Percentiles rank a stretch among this genome's conserved stretches.
phyloP scores from a whole-genome alignment of 2,797 vertebrate species.

The Clarias pachynema region DNA sequence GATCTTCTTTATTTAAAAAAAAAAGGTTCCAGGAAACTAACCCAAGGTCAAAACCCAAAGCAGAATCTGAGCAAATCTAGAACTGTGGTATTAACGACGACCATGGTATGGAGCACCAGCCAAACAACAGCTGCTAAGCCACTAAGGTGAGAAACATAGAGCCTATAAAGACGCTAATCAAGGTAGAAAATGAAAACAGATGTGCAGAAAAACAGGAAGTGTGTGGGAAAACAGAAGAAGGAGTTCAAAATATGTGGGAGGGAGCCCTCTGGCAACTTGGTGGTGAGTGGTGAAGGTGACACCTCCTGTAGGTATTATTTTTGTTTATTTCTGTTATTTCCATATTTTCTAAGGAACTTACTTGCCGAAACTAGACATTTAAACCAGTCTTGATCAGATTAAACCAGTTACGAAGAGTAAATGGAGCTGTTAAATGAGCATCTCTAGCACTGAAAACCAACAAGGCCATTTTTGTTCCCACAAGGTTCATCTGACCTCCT shows the following conservation, averaged over 20 bases:
- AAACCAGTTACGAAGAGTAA: background rate
- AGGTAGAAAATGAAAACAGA: background rate
- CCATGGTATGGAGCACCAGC: background rate
- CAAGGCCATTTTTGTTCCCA: background rate
- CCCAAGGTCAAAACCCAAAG: background rate
- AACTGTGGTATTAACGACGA: background rate
- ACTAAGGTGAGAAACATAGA: background rate
- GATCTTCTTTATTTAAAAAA: background rate
- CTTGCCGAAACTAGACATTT: background rate
- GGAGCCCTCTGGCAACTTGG: background rate
- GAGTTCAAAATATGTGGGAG: background rate
- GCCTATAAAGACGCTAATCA: background rate
- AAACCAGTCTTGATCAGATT: background rate
- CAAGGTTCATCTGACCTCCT: background rate
- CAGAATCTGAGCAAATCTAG: background rate
- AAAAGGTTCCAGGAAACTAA: background rate
- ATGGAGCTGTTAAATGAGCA: background rate
- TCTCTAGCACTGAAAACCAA: background rate
- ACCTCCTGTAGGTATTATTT: background rate
- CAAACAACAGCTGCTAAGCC: background rate
- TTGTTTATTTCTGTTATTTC: background rate
- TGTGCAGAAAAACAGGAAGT: background rate
- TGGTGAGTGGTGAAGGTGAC: background rate
- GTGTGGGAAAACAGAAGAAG: background rate
- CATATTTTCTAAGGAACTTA: background rate